Conservation (phyloP, 2,113 vertebrate species). For the Mystacornis crossleyi region DNA sequence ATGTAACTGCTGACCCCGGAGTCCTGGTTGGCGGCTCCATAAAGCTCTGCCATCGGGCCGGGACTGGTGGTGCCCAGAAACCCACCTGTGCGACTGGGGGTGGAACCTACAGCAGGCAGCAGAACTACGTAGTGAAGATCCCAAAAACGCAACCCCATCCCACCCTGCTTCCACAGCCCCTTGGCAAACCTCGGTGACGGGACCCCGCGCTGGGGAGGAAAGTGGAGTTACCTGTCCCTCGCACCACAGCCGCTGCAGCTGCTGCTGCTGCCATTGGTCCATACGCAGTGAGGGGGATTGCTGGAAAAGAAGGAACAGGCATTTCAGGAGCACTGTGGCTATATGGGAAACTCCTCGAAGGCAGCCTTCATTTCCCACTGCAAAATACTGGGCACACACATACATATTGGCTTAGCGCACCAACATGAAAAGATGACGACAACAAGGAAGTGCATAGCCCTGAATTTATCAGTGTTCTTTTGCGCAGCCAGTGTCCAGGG, state of each 20-base stretch:
- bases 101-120: constrained; percentile 85
- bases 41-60: constrained; percentile 96
- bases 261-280: constrained; percentile 96
- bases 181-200: neutral
- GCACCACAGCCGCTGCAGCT: constrained; percentile 90
- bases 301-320: constrained; percentile 71
- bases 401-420: neutral
- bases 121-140: constrained; percentile 66
- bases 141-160: neutral
- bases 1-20: constrained; percentile 98
- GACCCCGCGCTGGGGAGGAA: neutral
- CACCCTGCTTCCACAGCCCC: neutral
- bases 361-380: neutral
- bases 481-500: neutral
- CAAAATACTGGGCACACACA: neutral
- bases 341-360: neutral
- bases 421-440: neutral
- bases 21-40: constrained; percentile 93
- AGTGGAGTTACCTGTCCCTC: constrained; percentile 83
- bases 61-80: constrained; percentile 98
- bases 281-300: constrained; percentile 96
- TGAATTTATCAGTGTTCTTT: neutral
- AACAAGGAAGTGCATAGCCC: neutral
- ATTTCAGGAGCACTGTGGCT: neutral
- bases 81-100: constrained; percentile 92